These are phyloP conservation scores for Dasyurus viverrinus DNA, from an alignment of 2,113 vertebrate species.

Conservation along the genomic window DNA sequence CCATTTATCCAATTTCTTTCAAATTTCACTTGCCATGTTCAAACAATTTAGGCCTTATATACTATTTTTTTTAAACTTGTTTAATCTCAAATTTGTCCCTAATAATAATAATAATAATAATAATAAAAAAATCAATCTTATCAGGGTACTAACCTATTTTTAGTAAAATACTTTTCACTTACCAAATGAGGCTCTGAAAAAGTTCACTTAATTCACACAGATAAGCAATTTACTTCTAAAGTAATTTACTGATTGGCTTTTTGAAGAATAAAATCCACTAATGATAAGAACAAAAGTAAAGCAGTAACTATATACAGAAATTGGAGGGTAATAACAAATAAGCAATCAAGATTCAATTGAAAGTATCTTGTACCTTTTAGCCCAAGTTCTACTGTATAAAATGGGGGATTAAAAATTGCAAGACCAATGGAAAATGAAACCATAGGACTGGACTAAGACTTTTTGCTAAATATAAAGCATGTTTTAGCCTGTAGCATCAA, in stretches of 20 bases:
- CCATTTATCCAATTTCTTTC: conserved; percentile 39
- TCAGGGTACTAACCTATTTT: not conserved
- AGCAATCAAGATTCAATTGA: not conserved
- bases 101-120: conserved; percentile 8
- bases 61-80: conserved; percentile 24
- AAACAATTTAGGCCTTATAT: conserved; percentile 48
- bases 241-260: not conserved
- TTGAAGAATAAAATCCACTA: fast-evolving
- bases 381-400: conserved; percentile 8
- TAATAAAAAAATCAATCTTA: conserved; percentile 2
- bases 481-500: not conserved
- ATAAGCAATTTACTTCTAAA: not conserved
- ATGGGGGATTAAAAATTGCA: conserved; percentile 9
- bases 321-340: not conserved
- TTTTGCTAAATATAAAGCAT: conserved; percentile 20
- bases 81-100: conserved; percentile 37
- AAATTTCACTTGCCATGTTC: conserved; percentile 49
- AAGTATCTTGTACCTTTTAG: not conserved
- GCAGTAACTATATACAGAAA: not conserved
- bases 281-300: conserved; percentile 13
- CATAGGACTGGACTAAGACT: conserved; percentile 1
- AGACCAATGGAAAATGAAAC: conserved; percentile 22
- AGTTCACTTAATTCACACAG: conserved; percentile 27
- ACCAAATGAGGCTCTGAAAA: conserved; percentile 5
- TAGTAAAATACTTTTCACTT: conserved; percentile 8